Base-by-base conservation (phyloP, 2,888 invertebrate genomes). In the Tetranychus piercei region DNA sequence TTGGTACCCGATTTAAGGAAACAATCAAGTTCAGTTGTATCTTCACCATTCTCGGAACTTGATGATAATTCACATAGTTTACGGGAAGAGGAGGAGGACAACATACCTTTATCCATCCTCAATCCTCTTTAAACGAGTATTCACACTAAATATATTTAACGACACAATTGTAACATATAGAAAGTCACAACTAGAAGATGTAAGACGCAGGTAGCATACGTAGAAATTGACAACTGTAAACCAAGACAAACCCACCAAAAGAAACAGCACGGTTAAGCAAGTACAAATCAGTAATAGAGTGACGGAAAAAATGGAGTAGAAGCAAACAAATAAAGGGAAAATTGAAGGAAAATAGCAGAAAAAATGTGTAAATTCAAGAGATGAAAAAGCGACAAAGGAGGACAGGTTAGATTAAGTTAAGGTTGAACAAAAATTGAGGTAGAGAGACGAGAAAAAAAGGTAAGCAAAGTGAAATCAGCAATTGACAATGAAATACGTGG, bases 1-100 rank as follows among this genome's bases (percentile, higher is more conserved):
- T 55, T 55, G 55, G 55, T 55, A 55, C 55, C 55, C 55, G 55
- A 55, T 55, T 55, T 55, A 55, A 69, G 69, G 34, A 69, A 69
- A 69, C 69, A 69, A 69, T 69, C 69, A 20, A 23, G 20, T 34
- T 69, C 69, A 23, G 69, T 69, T 20, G 22, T 23, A 9, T 69
- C 22, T 23, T 69, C 69, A 69, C 20, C 34, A 23, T 69, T 69
- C 34, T 69, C 69, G 34, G 69, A 69, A 69, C 22, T 23, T 23
- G 69, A 20, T 69, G 69, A 69, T 18, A 23, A 69, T 18, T 20
- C 69, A 69, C 34, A 69, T 34, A 23, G 34, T 18, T 69, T 69
- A 23, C 69, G 69, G 22, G 69, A 69, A 69, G 55, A 55, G 55
- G 55, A 55, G 55, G 55, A 55, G 55, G 55, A 55, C 55, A 55